Percentiles rank a stretch among this genome's conserved stretches.
Evolutionary conservation across 2,797 vertebrate species (phyloP).

Genomic region (Gastrophryne carolinensis): DNA sequence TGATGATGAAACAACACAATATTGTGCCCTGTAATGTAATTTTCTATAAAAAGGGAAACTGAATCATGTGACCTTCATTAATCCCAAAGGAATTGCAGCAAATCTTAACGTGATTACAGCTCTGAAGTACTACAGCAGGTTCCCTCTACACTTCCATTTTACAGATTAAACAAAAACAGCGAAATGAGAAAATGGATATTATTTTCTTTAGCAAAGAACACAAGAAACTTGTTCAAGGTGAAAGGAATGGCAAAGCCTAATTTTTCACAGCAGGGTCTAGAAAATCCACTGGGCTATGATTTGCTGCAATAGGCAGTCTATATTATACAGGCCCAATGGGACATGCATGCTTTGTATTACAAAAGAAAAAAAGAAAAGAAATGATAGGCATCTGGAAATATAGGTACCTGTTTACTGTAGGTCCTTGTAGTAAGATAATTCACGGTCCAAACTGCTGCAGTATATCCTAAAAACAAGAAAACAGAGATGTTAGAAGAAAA

Average conservation of each 20-base stretch:
- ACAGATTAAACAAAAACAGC: slow-evolving; percentile 21
- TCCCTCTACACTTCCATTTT: not conserved
- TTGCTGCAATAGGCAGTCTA: slow-evolving; percentile 16
- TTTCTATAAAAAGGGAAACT: slow-evolving; percentile 15
- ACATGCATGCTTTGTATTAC: not conserved
- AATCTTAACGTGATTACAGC: slow-evolving; percentile 25
- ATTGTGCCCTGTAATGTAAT: slow-evolving; percentile 26
- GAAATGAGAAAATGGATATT: not conserved
- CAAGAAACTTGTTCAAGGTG: slow-evolving; percentile 33
- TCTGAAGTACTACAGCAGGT: not conserved
- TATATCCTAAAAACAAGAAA: not conserved
- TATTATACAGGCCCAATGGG: slow-evolving; percentile 11
- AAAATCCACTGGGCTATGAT: slow-evolving; percentile 22
- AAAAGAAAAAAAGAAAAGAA: slow-evolving; percentile 21
- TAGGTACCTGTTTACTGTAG: not conserved
- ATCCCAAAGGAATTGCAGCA: slow-evolving; percentile 31
- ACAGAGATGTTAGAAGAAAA: not conserved
- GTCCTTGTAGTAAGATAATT: not conserved
- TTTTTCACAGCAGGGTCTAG: slow-evolving; percentile 41
- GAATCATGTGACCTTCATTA: slow-evolving; percentile 10
- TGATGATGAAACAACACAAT: slow-evolving; percentile 25
- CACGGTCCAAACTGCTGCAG: slow-evolving; percentile 43
- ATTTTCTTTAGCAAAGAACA: slow-evolving; percentile 14
- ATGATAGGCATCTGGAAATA: not conserved
- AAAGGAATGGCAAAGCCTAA: slow-evolving; percentile 24